phyloP scores from a whole-genome alignment of 2,888 invertebrate species.

The Cyaniris semiargus region DNA sequence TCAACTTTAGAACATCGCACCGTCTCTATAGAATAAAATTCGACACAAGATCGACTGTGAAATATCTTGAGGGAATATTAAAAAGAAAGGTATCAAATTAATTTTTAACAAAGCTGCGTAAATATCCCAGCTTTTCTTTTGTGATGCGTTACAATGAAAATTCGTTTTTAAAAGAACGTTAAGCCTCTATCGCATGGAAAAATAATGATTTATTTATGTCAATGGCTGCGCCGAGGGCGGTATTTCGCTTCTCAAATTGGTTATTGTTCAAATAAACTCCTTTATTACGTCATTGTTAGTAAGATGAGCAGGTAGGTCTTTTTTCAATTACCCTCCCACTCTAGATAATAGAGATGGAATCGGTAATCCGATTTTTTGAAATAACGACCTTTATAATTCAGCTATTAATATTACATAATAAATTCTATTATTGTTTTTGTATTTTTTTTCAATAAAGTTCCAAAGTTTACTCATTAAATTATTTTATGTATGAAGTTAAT shows the following conservation, averaged over 20 bases:
- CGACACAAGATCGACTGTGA: conserved; percentile 12
- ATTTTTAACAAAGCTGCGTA: conserved; percentile 74
- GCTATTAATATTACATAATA: not conserved
- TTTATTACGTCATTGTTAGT: conserved; percentile 76
- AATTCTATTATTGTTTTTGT: not conserved
- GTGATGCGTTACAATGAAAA: conserved; percentile 75
- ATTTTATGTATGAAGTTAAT: too few species aligned
- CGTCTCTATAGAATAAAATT: conserved; percentile 1
- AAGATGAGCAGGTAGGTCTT: conserved; percentile 64
- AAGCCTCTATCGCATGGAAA: conserved; percentile 54
- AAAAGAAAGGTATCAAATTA: conserved; percentile 76
- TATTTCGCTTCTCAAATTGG: conserved; percentile 75
- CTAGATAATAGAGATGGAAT: conserved; percentile 63
- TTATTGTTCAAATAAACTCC: conserved; percentile 76
- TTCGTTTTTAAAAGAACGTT: conserved; percentile 57
- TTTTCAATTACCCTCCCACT: conserved; percentile 62
- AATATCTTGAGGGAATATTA: conserved; percentile 42
- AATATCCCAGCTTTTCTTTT: conserved; percentile 72
- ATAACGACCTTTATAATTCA: conserved; percentile 11
- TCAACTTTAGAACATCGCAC: not conserved
- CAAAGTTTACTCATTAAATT: too few species aligned
- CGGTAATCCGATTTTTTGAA: conserved; percentile 59
- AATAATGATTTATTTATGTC: conserved; percentile 80
- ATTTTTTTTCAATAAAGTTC: not conserved
- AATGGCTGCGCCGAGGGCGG: conserved; percentile 66